Conservation (phyloP, 2,888 invertebrate species). For the Omphaloscelis lunosa region DNA sequence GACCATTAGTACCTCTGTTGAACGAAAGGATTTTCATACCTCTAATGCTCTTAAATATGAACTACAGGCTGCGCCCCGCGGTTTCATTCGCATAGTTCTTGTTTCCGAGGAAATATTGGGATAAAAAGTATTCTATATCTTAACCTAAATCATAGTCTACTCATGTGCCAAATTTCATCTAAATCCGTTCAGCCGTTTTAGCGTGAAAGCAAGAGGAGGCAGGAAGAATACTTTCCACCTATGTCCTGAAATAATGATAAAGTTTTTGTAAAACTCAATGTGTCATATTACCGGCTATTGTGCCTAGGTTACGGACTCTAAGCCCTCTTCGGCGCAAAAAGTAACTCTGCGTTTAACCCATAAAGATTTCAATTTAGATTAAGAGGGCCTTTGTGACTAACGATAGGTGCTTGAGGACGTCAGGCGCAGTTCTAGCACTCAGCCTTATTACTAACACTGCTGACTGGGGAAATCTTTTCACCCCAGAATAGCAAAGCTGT, state of each 20-base stretch:
- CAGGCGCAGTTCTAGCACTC: conserved; percentile 7
- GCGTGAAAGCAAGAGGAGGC: too few species aligned
- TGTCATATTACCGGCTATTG: background rate
- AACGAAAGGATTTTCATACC: conserved; percentile 8
- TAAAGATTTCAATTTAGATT: conserved; percentile 45
- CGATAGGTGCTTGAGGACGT: conserved; percentile 17
- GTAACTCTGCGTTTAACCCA: background rate
- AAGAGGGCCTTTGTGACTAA: conserved; percentile 18
- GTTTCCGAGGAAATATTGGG: too few species aligned
- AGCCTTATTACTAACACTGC: conserved; percentile 1
- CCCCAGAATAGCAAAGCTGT: background rate
- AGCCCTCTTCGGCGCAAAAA: background rate
- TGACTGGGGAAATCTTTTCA: background rate
- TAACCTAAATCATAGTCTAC: too few species aligned
- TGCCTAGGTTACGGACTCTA: background rate
- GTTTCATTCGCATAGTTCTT: too few species aligned
- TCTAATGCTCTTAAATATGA: conserved; percentile 6
- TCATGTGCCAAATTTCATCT: too few species aligned
- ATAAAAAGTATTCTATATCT: too few species aligned
- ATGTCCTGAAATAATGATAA: too few species aligned
- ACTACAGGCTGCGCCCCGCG: background rate
- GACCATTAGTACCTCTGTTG: conserved; percentile 10
- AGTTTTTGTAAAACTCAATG: background rate
- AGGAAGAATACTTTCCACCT: too few species aligned
- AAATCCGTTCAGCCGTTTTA: too few species aligned